Conservation (phyloP, 2,888 invertebrate genomes). For the Polydesmus complanatus region DNA sequence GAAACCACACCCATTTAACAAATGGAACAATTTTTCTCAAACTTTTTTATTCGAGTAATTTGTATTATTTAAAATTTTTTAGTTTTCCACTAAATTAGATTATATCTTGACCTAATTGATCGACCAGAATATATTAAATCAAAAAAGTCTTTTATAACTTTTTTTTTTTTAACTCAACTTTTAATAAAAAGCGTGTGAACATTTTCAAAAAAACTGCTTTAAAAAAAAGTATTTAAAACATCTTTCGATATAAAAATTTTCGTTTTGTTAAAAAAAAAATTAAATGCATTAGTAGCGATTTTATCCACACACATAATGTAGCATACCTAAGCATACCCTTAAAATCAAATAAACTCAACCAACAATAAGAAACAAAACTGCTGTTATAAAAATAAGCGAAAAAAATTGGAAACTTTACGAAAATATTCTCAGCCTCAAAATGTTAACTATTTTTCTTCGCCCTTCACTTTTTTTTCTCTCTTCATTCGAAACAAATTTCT, state of each 20-base stretch:
- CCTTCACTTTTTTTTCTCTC: background rate
- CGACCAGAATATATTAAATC: no score
- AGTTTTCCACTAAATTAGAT: background rate
- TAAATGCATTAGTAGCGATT: no score
- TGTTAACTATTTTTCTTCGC: background rate
- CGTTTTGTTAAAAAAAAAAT: no score
- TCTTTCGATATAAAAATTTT: no score
- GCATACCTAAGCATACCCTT: background rate
- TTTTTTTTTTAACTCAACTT: no score
- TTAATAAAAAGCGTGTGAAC: no score
- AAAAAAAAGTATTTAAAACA: no score
- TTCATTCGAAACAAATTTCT: background rate
- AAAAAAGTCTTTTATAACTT: no score
- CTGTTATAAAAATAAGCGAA: background rate
- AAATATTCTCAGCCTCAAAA: background rate
- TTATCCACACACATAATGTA: no score
- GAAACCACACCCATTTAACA: background rate
- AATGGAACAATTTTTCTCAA: background rate
- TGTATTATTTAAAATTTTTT: background rate
- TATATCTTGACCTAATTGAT: background rate
- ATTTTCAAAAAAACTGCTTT: no score
- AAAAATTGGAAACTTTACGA: background rate
- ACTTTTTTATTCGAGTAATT: no score
- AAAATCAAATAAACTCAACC: background rate
- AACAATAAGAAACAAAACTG: background rate